phyloP scores from a whole-genome alignment of 2,888 invertebrate genomes.

The Melinopterus prodromus region DNA sequence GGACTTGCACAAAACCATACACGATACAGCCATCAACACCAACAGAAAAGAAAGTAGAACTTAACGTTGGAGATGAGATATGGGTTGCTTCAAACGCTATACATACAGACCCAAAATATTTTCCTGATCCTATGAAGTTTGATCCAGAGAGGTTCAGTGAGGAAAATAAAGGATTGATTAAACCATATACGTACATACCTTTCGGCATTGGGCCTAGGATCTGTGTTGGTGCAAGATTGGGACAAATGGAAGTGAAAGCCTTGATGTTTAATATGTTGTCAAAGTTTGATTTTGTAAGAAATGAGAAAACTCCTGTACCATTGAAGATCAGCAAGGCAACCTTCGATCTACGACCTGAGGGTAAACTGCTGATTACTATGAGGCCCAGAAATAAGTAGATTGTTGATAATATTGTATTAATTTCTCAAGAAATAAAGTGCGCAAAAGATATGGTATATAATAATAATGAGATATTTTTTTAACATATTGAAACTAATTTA shows the following conservation, averaged over 20 bases:
- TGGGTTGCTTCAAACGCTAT: conserved; percentile 48
- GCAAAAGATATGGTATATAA: background rate
- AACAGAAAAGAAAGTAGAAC: conserved; percentile 40
- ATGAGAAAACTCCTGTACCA: conserved; percentile 49
- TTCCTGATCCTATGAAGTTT: conserved; percentile 51
- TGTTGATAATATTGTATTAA: background rate
- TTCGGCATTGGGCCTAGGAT: conserved; percentile 66
- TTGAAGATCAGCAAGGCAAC: conserved; percentile 38
- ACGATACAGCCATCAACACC: conserved; percentile 41
- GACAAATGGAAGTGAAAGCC: conserved; percentile 49
- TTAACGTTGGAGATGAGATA: conserved; percentile 41
- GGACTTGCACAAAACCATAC: conserved; percentile 45
- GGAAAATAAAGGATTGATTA: conserved; percentile 64
- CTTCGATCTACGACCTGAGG: conserved; percentile 38
- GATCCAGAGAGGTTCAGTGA: conserved; percentile 60
- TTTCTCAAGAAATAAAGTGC: background rate
- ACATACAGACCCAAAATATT: conserved; percentile 50
- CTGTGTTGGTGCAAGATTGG: conserved; percentile 65
- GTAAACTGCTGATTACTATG: conserved; percentile 42
- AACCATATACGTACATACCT: conserved; percentile 57
- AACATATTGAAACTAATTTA: too few relatives aligned
- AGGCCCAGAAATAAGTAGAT: conserved; percentile 33
- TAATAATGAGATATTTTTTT: too few relatives aligned
- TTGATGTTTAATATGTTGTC: conserved; percentile 48
- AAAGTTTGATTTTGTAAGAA: conserved; percentile 47